These are phyloP conservation scores for Lota lota DNA, from an alignment of 2,113 vertebrate genomes.

Conservation along the genomic window DNA sequence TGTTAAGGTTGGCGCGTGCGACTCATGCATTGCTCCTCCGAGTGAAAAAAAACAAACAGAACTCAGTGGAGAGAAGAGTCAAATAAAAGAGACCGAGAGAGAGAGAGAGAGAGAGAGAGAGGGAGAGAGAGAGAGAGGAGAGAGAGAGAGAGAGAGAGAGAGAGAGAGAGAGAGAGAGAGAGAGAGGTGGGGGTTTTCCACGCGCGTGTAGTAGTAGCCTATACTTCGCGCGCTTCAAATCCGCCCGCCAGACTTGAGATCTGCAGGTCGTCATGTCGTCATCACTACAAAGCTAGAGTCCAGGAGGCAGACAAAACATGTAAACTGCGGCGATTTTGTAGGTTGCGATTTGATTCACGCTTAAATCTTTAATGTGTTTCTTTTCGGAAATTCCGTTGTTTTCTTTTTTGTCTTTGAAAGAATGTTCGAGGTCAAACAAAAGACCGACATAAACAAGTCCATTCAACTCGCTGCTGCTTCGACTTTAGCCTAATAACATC, in stretches of 20 bases:
- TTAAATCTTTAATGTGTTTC: too few relatives aligned
- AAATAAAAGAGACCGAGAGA: neutral
- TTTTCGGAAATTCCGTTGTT: too few relatives aligned
- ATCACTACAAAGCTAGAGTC: conserved; percentile 33
- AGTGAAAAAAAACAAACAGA: conserved; percentile 51
- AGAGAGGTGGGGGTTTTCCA: conserved; percentile 23
- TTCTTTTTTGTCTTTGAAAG: too few relatives aligned
- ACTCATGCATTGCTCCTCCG: conserved; percentile 55
- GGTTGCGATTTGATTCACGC: neutral
- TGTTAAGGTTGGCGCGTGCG: conserved; percentile 40
- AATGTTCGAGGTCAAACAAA: too few relatives aligned
- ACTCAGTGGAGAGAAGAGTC: conserved; percentile 29
- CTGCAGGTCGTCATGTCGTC: conserved; percentile 57
- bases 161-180: conserved; percentile 4
- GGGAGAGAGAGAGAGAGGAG: conserved; percentile 22
- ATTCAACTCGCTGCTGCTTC: too few relatives aligned
- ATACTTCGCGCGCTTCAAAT: conserved; percentile 54
- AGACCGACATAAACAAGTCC: too few relatives aligned
- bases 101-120: conserved; percentile 32
- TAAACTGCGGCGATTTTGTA: neutral
- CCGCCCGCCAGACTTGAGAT: conserved; percentile 58
- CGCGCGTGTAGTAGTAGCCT: conserved; percentile 47
- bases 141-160: conserved; percentile 22
- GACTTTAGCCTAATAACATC: too few relatives aligned
- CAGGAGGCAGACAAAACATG: conserved; percentile 20